phyloP scores from a whole-genome alignment of 1,140 invertebrate genomes.

The Notospermus geniculatus region DNA sequence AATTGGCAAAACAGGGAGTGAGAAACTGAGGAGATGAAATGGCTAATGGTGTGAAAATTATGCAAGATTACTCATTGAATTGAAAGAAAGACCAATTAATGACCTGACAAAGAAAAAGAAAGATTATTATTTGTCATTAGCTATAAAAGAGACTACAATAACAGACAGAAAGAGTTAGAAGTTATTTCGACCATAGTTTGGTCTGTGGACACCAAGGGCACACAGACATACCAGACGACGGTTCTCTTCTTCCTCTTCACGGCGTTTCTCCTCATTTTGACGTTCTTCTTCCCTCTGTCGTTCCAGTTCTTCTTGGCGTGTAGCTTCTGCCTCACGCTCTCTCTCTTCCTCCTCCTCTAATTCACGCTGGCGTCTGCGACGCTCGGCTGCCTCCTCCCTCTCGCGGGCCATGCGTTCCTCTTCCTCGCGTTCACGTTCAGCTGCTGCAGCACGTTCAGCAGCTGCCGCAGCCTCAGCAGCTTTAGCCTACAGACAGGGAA shows the following conservation, averaged over 20 bases:
- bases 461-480: slow-evolving; percentile 1
- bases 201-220: not conserved
- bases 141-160: too few relatives aligned
- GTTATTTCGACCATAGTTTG: too few relatives aligned
- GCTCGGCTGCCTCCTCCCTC: not conserved
- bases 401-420: slow-evolving; percentile 3
- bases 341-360: not conserved
- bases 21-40: too few relatives aligned
- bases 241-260: not conserved
- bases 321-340: not conserved
- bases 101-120: too few relatives aligned
- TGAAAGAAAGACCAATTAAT: too few relatives aligned
- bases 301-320: not conserved
- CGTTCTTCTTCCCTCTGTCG: not conserved
- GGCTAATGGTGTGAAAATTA: too few relatives aligned
- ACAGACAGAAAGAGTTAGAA: too few relatives aligned
- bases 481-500: not conserved
- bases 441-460: not conserved
- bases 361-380: slow-evolving; percentile 2
- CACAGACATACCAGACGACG: not conserved
- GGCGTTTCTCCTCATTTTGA: not conserved
- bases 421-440: slow-evolving; percentile 8
- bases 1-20: too few relatives aligned
- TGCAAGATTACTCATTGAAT: too few relatives aligned
- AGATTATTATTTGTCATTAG: too few relatives aligned